A percentile compares a stretch with the other conserved stretches of the same genome.
Evolutionary conservation across 2,113 vertebrate genomes (phyloP).

Genomic region (Chaenogobius annularis): DNA sequence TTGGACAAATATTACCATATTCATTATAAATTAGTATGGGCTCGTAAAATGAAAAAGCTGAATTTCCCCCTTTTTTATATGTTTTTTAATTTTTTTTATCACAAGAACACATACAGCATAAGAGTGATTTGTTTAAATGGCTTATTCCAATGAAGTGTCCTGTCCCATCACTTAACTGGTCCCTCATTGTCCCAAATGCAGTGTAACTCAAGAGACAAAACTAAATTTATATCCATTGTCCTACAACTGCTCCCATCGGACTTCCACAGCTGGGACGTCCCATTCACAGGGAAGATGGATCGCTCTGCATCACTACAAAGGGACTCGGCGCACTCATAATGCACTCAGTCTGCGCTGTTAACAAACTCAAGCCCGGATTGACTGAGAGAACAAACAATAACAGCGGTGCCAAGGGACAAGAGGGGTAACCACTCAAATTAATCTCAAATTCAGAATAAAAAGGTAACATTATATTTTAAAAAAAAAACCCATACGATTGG

Average conservation of each 20-base stretch:
- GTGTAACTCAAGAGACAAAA: slow-evolving; percentile 15
- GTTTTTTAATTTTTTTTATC: no score
- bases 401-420: not conserved
- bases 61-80: no score
- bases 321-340: slow-evolving; percentile 8
- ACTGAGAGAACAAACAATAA: not conserved
- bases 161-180: slow-evolving; percentile 28
- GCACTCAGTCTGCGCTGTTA: not conserved
- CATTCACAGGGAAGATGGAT: slow-evolving; percentile 24
- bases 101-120: no score
- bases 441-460: not conserved
- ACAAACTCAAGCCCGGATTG: not conserved
- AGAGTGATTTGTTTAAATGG: no score
- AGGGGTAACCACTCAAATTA: not conserved
- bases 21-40: no score
- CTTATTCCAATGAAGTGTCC: slow-evolving; percentile 6
- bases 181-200: slow-evolving; percentile 21
- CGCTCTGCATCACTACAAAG: slow-evolving; percentile 24
- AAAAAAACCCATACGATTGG: no score
- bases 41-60: no score
- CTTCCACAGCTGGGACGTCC: slow-evolving; percentile 15
- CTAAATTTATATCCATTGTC: slow-evolving; percentile 21
- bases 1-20: no score
- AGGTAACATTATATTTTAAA: not conserved
- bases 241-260: slow-evolving; percentile 15